Base-by-base conservation (phyloP, 2,113 vertebrate genomes). In the Acanthisitta chloris region DNA sequence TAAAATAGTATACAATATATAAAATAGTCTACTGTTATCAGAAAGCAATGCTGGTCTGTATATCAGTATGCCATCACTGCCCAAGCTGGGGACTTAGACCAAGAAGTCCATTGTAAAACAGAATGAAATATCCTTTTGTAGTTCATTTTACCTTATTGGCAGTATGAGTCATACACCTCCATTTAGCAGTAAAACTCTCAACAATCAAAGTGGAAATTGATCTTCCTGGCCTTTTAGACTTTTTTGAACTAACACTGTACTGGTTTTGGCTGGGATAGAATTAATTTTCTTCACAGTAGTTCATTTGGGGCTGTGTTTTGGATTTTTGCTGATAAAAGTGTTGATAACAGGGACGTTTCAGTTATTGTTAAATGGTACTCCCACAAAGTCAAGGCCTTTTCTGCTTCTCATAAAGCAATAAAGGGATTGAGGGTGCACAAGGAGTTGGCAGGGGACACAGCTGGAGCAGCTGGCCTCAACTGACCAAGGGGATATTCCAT, bases 391-490 rank as follows among this genome's bases (percentile, higher is more conserved):
- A 46, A 59, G 7, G 20, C 20, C n/a, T 61, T 52, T 69, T 34
- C 46, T 38, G 38, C 73, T 52, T 33, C 28, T 69, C 46, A 34
- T 15, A 10, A 14, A 52, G n/a, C 40, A 76, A 12, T 8, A 46
- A 74, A n/a, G 40, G 29, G 61, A 40, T 38, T 42, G 61, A 29
- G 38, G 38, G 38, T 40, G 20, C 24, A 89, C 20, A 82, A 82
- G 46, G 46, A 67, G 21, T 0, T 48, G 54, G 20, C 17, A 46
- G 14, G 25, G 6, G 11, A 46, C 17, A 69, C 17, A n/a, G 10
- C 3, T 1, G 2, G 23, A 16, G 34, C n/a, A 52, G n/a, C 20
- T 40, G 19, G 52, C 6, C 10, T 16, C n/a, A 67, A 6, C 2
- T 1, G 0, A 38, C 45, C 10, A 29, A 74, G 59, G 66, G 33